Evolutionary conservation across 2,113 vertebrate species (phyloP).

Genomic region (Phainopepla nitens): DNA sequence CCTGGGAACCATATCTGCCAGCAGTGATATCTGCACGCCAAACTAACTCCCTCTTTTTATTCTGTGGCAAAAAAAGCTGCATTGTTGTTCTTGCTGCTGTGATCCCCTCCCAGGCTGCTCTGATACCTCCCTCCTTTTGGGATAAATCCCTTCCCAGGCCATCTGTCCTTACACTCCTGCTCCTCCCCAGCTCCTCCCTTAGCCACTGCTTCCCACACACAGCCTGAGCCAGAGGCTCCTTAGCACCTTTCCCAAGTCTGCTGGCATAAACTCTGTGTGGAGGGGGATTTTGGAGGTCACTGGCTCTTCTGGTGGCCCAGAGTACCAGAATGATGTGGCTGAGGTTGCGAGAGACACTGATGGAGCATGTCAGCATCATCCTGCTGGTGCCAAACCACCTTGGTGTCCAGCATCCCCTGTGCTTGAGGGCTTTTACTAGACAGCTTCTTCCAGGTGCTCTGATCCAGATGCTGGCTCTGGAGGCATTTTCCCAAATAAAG

Average conservation of each 20-base stretch:
- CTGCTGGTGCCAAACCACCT: neutral
- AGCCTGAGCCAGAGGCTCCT: neutral
- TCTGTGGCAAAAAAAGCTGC: neutral
- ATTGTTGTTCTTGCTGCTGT: neutral
- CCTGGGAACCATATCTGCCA: neutral
- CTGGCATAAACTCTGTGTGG: neutral
- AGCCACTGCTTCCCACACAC: neutral
- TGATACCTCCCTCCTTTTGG: neutral
- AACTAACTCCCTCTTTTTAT: neutral
- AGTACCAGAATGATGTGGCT: neutral
- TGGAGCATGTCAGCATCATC: rapidly evolving
- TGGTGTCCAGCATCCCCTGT: neutral
- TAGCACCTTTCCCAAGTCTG: neutral
- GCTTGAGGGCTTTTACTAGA: neutral
- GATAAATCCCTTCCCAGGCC: neutral
- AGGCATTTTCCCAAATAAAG: neutral
- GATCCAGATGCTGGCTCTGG: neutral
- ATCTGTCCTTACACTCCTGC: neutral
- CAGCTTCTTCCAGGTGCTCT: neutral
- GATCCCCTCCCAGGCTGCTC: neutral
- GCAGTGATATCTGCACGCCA: neutral
- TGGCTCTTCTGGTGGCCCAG: neutral
- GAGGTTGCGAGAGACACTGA: neutral
- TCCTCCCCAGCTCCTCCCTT: neutral
- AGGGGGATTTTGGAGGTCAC: neutral